These are phyloP conservation scores for Hyalella azteca DNA, from an alignment of 2,888 invertebrate genomes.

Conservation along the genomic window DNA sequence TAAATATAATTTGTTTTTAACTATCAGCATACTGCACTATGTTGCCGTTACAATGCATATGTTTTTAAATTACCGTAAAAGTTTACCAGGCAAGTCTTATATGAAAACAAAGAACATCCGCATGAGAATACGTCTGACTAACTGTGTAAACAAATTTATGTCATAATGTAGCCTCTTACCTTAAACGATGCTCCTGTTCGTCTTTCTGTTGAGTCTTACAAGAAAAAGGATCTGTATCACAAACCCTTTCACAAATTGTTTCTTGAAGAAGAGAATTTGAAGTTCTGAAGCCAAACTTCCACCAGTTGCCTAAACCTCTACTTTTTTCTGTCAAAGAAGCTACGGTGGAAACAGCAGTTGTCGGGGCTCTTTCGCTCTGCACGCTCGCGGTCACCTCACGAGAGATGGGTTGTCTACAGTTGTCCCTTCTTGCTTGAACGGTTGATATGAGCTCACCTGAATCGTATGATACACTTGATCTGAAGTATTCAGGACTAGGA, in stretches of 20 bases:
- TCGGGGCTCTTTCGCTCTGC: not conserved
- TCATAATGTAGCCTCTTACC: not conserved
- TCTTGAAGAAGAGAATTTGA: not conserved
- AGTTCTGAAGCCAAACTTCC: not conserved
- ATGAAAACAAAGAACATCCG: too few relatives aligned
- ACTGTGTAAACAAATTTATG: too few relatives aligned
- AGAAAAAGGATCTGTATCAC: not conserved
- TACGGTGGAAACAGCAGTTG: not conserved
- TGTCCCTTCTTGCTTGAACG: not conserved
- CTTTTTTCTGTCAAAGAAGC: not conserved
- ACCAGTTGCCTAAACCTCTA: not conserved
- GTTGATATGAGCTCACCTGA: not conserved
- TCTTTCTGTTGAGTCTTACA: not conserved
- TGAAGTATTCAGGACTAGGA: constrained; percentile 27
- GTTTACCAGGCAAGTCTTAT: too few relatives aligned
- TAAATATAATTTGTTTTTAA: too few relatives aligned
- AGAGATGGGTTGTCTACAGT: not conserved
- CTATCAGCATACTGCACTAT: too few relatives aligned
- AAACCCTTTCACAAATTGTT: not conserved
- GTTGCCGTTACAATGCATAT: too few relatives aligned
- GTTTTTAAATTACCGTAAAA: too few relatives aligned
- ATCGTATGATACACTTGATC: not conserved
- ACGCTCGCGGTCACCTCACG: not conserved
- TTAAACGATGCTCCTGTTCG: not conserved
- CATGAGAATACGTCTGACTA: too few relatives aligned